Evolutionary conservation across 2,888 invertebrate genomes (phyloP), one percentile per base, ranked within the genome.

Genomic region (Bombyx huttoni): DNA sequence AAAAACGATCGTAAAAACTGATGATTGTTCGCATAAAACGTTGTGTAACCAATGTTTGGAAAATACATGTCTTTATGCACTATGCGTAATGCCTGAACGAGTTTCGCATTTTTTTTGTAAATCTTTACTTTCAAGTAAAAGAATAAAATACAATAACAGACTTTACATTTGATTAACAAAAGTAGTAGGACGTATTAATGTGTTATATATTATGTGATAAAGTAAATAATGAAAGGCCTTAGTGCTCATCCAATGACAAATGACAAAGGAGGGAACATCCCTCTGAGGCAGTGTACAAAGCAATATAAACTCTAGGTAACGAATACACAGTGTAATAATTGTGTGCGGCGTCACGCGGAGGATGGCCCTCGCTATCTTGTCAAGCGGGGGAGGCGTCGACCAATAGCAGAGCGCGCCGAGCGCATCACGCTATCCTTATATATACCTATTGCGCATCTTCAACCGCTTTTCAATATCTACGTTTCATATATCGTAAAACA

Each of bases 321-420:
- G 0, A 1, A 0, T 3, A 55, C 65, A 78, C 54, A 64, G 70
- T 57, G 14, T 50, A 54, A 12, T 40, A 40, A 49, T 68, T 59
- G 69, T 53, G 66, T 57, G 50, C 54, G 55, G 56, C 70, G 54
- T 47, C 46, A 54, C 51, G 58, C 67, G 78, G 80, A 83, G 85
- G 87, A 87, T 87, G 86, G 66, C 80, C 81, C 81, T 73, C 73
- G 75, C 81, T 87, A 87, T 87, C 87, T 87, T 88, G 87, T 87
- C 87, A 79, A 74, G 80, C 82, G 87, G 81, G 87, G 87, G 84
- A 79, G 79, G 78, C 72, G 70, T 63, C 79, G 65, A 74, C 88
- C 88, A 88, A 88, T 88, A 58, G 69, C 64, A 59, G 57, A 56
- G 72, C 78, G 67, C 69, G 63, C 52, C 54, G 62, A 78, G 78